Evolutionary conservation across 2,113 vertebrate species (phyloP).

Genomic region (Gobio gobio): DNA sequence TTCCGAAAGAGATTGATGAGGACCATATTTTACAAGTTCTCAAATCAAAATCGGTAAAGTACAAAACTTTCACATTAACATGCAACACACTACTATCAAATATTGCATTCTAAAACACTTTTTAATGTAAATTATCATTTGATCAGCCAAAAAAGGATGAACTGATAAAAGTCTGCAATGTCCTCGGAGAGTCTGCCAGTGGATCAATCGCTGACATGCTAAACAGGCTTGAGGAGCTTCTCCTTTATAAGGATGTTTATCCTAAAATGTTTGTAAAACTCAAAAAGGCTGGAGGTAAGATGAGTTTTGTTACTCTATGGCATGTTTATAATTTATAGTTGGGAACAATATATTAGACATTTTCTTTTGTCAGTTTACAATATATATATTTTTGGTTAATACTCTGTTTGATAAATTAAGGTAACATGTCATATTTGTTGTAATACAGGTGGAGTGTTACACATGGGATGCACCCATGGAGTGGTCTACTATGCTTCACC

Average conservation of each 20-base stretch:
- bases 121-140: neutral
- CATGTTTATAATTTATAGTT: neutral
- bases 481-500: slow-evolving; percentile 38
- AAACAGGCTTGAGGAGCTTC: slow-evolving; percentile 38
- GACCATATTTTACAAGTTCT: slow-evolving; percentile 1
- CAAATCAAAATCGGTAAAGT: neutral
- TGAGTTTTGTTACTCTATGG: neutral
- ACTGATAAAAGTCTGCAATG: neutral
- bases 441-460: slow-evolving; percentile 29
- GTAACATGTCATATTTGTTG: neutral
- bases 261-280: slow-evolving; percentile 37
- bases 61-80: neutral
- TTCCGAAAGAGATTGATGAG: neutral
- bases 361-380: neutral
- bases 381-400: no score
- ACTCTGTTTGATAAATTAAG: no score
- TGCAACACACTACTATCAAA: neutral
- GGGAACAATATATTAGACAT: neutral
- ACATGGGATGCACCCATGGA: slow-evolving; percentile 37
- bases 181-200: slow-evolving; percentile 7
- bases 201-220: neutral
- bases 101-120: neutral
- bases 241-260: slow-evolving; percentile 41
- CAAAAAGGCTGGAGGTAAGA: slow-evolving; percentile 28
- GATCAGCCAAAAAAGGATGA: slow-evolving; percentile 11